Base-by-base conservation (phyloP, 1,140 invertebrate species). In the Drosophila miranda region DNA sequence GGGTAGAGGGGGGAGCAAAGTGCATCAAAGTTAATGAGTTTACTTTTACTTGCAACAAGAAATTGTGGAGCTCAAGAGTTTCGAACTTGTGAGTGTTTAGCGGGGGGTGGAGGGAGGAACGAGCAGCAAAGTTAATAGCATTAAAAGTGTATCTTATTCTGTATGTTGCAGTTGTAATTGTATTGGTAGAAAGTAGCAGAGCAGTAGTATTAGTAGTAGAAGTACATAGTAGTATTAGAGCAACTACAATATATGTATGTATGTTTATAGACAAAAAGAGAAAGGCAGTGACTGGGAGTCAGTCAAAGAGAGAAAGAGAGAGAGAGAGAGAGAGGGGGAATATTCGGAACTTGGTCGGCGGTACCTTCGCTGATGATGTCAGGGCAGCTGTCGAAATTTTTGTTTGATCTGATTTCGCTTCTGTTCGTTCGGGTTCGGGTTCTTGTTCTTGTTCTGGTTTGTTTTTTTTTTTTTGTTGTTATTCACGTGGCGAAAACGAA, bases 311-410 rank as follows among this genome's bases (percentile, higher is more conserved):
- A 72, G 48, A 78, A 55, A 61, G 23, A 63, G 44, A 80, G 38
- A 79, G 54, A 58, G 76, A 67, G 69, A n/a, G n/a, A 66, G 62
- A 55, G 57, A 63, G 73, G 81, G 43, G 34, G 23, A 19, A 48
- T 55, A 68, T 63, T 73, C 70, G 48, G 41, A 73, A 81, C 42
- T 75, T 79, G 61, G 56, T 50, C 59, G 75, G 71, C 73, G 70
- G 69, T 84, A 84, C 80, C 80, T 84, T 86, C 48, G 60, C 68
- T 80, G 80, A 63, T 83, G 74, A 78, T 74, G 67, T 42, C 49
- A 63, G 60, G 46, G 67, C 55, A 68, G 50, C 62, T 38, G 61
- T 26, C 49, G 42, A 66, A 67, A 42, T 41, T 42, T 57, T 59
- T 41, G 49, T 45, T 46, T 57, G 23, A 38, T 43, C 16, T 11